These are phyloP conservation scores for Myxocyprinus asiaticus DNA, from an alignment of 2,113 vertebrate genomes.

Conservation along the genomic window DNA sequence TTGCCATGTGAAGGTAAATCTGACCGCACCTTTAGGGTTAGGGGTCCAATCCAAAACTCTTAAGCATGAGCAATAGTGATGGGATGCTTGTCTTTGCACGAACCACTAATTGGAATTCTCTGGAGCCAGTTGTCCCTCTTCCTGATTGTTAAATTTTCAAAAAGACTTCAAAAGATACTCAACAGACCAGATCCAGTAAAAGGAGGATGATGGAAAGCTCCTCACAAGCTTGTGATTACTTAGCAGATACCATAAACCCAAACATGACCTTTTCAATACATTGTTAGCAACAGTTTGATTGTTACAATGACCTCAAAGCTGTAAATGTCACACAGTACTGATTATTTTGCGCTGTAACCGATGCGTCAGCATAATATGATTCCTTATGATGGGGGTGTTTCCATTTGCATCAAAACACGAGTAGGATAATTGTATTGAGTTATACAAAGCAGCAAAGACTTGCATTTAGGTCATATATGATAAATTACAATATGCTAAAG, in stretches of 20 bases:
- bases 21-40: too few species aligned
- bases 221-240: neutral
- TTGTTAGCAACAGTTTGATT: conserved; percentile 14
- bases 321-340: conserved; percentile 7
- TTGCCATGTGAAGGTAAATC: too few species aligned
- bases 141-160: neutral
- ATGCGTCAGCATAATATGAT: conserved; percentile 14
- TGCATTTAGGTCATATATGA: too few species aligned
- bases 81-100: neutral
- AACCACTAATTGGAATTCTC: neutral
- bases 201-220: neutral
- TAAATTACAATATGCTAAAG: too few species aligned
- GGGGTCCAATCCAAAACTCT: neutral
- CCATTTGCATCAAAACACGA: neutral
- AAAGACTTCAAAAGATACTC: neutral
- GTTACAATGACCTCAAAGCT: conserved; percentile 5
- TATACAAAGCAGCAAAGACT: too few species aligned
- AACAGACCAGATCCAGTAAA: neutral
- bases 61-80: neutral
- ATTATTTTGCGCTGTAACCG: conserved; percentile 7
- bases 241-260: neutral
- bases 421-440: neutral
- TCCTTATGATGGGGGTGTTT: conserved; percentile 4
- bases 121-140: neutral
- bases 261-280: conserved; percentile 12